Evolutionary conservation across 2,888 invertebrate species (phyloP), one percentile per base, ranked within the genome.

Genomic region (Fabriciana adippe): DNA sequence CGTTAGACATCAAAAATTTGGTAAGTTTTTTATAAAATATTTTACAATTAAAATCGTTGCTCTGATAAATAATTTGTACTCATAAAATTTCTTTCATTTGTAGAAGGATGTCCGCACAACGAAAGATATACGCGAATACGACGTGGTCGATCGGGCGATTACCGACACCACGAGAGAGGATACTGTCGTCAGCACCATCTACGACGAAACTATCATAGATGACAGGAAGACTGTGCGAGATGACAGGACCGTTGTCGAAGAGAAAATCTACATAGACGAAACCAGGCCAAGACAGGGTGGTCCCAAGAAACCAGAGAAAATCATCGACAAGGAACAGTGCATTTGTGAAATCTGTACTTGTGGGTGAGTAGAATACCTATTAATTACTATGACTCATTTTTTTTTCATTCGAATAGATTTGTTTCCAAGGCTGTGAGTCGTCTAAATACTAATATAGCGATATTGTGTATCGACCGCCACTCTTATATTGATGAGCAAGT

Each of bases 261-360:
- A 85, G 76, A 90, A 85, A 65, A 83, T 87, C 74, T 83, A 89
- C 76, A 78, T 84, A 60, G 87, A 93, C 74, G 86, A 92, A 84
- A 86, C 83, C 75, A 85, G 82, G 78, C 89, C 88, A 47, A 85
- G 81, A 74, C 82, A 80, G 57, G 88, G 84, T 73, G 91, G 92
- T 73, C 91, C 92, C 73, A 92, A 83, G 81, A 89, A 87, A 83
- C 89, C 90, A 66, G 88, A 90, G 74, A 88, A 88, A 73, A 76
- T 75, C 64, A 79, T 84, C 56, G 86, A 91, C 74, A 96, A 95
- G 82, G 97, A 97, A 81, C 96, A 96, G 86, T 97, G 97, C 86
- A 97, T 97, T 80, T 97, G 97, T 84, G 97, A 97, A 92, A 95
- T 97, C 73, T 97, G 97, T 86, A 97, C 97, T 81, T 97, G 97